phyloP scores from a whole-genome alignment of 2,888 invertebrate genomes.

The Hetaerina titia region DNA sequence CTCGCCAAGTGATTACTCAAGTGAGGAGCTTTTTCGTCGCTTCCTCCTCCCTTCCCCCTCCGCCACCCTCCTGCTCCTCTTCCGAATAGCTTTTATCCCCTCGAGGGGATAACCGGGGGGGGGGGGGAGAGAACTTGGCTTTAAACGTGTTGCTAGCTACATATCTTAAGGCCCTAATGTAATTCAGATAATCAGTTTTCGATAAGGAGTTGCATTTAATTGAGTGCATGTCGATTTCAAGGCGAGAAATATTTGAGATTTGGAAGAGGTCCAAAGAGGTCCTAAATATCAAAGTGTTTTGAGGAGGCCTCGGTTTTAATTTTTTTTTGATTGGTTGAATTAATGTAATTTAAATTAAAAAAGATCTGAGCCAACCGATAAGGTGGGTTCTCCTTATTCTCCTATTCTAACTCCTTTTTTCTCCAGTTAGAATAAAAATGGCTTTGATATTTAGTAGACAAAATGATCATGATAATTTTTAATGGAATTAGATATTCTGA shows the following conservation, averaged over 20 bases:
- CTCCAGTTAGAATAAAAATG: no score
- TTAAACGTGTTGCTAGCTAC: background rate
- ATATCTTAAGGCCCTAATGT: background rate
- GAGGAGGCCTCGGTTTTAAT: background rate
- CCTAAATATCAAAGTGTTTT: background rate
- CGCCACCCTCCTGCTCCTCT: background rate
- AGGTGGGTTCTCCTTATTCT: no score
- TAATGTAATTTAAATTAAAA: background rate
- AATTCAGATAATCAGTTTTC: constrained; percentile 5
- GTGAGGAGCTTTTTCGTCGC: background rate
- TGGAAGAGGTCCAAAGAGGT: background rate
- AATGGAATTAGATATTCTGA: no score
- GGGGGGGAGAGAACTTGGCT: background rate
- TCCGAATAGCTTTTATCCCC: background rate
- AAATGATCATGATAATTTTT: no score
- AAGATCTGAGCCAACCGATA: no score
- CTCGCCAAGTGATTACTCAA: background rate
- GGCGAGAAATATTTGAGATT: background rate
- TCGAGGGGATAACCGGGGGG: background rate
- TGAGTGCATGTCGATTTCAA: background rate
- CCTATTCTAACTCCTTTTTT: no score
- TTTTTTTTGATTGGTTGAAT: background rate
- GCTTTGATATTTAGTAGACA: no score
- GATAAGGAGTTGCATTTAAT: background rate
- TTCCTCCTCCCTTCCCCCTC: background rate